A percentile compares a stretch with the other conserved stretches of the same genome.
phyloP scores from a whole-genome alignment of 2,888 invertebrate species.

The Idaea dimidiata region DNA sequence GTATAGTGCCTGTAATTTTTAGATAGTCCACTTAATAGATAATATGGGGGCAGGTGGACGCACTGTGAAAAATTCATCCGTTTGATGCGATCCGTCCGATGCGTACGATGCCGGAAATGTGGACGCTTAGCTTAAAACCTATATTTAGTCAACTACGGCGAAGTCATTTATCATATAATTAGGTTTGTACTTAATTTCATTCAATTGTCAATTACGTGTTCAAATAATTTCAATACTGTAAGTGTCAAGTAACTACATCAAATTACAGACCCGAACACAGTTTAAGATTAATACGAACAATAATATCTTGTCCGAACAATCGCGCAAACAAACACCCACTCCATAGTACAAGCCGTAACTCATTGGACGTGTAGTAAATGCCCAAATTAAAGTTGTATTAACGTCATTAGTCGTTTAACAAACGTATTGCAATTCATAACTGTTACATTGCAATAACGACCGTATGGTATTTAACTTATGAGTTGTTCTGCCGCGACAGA shows the following conservation, averaged over 20 bases:
- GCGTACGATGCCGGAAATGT: neutral
- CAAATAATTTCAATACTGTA: too few species aligned
- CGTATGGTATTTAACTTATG: slow-evolving; percentile 16
- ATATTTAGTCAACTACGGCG: too few species aligned
- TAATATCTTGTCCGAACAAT: slow-evolving; percentile 10
- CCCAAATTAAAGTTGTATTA: slow-evolving; percentile 42
- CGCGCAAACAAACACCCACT: slow-evolving; percentile 22
- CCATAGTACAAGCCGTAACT: slow-evolving; percentile 21
- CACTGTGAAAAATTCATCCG: too few species aligned
- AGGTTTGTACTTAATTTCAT: too few species aligned
- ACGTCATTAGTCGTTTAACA: slow-evolving; percentile 46
- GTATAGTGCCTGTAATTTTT: too few species aligned
- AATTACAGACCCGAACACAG: neutral
- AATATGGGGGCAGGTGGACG: too few species aligned
- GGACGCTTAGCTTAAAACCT: too few species aligned
- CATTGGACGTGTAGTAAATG: slow-evolving; percentile 28
- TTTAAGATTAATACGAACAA: neutral
- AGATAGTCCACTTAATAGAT: too few species aligned
- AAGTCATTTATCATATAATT: too few species aligned
- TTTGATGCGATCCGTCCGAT: too few species aligned
- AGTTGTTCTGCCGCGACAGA: slow-evolving; percentile 19
- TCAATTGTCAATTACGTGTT: too few species aligned
- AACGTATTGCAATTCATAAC: slow-evolving; percentile 36
- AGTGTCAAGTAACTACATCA: neutral
- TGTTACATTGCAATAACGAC: slow-evolving; percentile 26